phyloP scores from a whole-genome alignment of 2,888 invertebrate genomes.

The Campoplex nolae region DNA sequence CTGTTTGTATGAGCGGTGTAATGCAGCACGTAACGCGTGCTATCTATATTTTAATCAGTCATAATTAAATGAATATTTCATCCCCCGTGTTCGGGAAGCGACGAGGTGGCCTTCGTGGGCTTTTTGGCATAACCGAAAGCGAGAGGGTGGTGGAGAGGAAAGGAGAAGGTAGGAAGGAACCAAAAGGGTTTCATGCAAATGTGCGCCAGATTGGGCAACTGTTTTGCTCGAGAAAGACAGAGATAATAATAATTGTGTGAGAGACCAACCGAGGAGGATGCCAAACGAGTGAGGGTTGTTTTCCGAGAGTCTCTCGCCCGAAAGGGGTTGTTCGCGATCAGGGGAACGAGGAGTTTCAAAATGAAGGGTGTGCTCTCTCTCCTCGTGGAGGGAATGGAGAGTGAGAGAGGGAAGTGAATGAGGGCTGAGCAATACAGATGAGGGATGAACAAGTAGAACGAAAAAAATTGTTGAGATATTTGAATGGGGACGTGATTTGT shows the following conservation, averaged over 20 bases:
- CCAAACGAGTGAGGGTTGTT: slow-evolving; percentile 63
- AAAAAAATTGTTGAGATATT: slow-evolving; percentile 60
- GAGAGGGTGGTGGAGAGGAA: slow-evolving; percentile 4
- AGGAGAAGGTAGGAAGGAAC: slow-evolving; percentile 54
- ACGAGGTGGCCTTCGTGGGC: slow-evolving; percentile 48
- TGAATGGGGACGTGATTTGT: slow-evolving; percentile 73
- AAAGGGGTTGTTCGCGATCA: slow-evolving; percentile 54
- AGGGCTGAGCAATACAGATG: slow-evolving; percentile 3
- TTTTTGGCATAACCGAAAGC: slow-evolving; percentile 59
- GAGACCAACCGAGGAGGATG: slow-evolving; percentile 41
- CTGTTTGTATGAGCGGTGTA: slow-evolving; percentile 67
- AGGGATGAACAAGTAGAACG: slow-evolving; percentile 23
- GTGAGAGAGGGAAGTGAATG: slow-evolving; percentile 14
- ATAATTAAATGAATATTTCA: slow-evolving; percentile 83
- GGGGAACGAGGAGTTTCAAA: slow-evolving; percentile 35
- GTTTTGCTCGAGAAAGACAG: slow-evolving; percentile 50
- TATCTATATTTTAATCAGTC: slow-evolving; percentile 82
- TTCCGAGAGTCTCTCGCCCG: slow-evolving; percentile 29
- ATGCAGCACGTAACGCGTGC: slow-evolving; percentile 79
- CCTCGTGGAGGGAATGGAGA: slow-evolving; percentile 20
- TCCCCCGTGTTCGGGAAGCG: slow-evolving; percentile 73
- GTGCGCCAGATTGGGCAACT: slow-evolving; percentile 76
- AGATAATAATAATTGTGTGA: slow-evolving; percentile 45
- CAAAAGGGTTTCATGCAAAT: slow-evolving; percentile 80
- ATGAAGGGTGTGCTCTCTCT: slow-evolving; percentile 49